Percentiles rank a stretch among this genome's conserved stretches.
These are phyloP conservation scores for Mungos mungo DNA, from an alignment of 2,113 vertebrate species.

Conservation along the genomic window DNA sequence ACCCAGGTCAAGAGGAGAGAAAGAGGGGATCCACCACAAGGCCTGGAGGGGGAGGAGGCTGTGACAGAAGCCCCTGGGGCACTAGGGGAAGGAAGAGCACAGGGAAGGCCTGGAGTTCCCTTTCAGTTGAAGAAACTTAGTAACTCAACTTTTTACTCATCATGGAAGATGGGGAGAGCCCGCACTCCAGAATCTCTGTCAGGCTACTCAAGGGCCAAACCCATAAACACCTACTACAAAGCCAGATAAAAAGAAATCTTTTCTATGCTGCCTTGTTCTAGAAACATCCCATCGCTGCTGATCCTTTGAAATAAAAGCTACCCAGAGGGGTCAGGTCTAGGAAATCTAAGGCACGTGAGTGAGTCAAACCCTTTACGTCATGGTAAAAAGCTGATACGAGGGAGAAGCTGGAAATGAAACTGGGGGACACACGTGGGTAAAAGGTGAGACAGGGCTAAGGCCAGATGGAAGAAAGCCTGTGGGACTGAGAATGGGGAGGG, in stretches of 20 bases:
- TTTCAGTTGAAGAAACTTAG: not conserved
- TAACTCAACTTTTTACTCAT: not conserved
- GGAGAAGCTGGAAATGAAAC: not conserved
- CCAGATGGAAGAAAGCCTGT: not conserved
- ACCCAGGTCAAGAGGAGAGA: not conserved
- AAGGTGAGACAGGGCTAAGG: not conserved
- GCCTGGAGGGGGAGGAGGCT: not conserved
- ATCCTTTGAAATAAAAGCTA: not conserved
- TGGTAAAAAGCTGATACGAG: not conserved
- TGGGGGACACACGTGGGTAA: not conserved
- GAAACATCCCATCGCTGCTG: not conserved
- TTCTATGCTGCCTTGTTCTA: not conserved
- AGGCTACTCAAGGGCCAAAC: not conserved
- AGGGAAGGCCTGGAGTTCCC: not conserved
- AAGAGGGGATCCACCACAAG: not conserved
- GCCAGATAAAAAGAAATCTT: not conserved
- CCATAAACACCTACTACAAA: not conserved
- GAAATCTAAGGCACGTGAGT: not conserved
- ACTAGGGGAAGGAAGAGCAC: constrained; percentile 1
- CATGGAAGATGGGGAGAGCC: not conserved
- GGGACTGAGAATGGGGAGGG: not conserved
- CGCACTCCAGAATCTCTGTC: not conserved
- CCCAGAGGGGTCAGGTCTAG: not conserved
- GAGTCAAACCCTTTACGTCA: not conserved
- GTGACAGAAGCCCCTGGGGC: not conserved